A percentile compares a stretch with the other conserved stretches of the same genome.
Conservation (phyloP, 1,140 invertebrate species). For the Rhizoglyphus robini region DNA sequence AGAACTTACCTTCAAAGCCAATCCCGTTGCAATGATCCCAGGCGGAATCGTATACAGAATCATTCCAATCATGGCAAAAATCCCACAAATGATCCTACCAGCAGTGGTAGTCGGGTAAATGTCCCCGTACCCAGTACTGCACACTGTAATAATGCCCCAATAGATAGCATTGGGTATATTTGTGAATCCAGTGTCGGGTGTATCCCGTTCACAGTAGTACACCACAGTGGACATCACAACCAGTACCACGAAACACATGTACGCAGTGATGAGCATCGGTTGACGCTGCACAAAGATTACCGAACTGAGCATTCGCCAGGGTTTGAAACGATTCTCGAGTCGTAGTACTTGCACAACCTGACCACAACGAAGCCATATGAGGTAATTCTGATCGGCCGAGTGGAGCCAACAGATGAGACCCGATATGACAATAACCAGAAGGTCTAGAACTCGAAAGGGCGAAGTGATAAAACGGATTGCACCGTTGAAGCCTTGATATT, state of each 20-base stretch:
- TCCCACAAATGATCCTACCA: neutral
- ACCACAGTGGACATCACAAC: neutral
- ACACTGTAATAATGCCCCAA: neutral
- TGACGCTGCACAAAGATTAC: neutral
- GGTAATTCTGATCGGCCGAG: neutral
- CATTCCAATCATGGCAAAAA: neutral
- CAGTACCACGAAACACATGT: neutral
- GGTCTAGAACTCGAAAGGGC: conserved; percentile 4
- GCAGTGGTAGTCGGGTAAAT: neutral
- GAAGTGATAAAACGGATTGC: neutral
- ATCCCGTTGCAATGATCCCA: conserved; percentile 3
- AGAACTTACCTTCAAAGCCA: conserved; percentile 9
- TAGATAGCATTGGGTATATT: neutral
- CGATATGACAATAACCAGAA: neutral
- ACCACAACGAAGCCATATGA: conserved; percentile 3
- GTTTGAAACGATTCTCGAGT: neutral
- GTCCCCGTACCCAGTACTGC: conserved; percentile 13
- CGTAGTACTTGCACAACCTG: conserved; percentile 1
- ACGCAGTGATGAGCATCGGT: neutral
- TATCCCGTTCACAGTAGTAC: conserved; percentile 7
- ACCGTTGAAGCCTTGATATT: neutral
- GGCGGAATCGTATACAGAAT: conserved; percentile 2
- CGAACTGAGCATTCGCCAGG: conserved; percentile 7
- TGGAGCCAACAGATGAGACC: neutral
- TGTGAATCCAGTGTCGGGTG: neutral